phyloP scores from a whole-genome alignment of 2,113 vertebrate species.

The Hippocampus abdominalis region DNA sequence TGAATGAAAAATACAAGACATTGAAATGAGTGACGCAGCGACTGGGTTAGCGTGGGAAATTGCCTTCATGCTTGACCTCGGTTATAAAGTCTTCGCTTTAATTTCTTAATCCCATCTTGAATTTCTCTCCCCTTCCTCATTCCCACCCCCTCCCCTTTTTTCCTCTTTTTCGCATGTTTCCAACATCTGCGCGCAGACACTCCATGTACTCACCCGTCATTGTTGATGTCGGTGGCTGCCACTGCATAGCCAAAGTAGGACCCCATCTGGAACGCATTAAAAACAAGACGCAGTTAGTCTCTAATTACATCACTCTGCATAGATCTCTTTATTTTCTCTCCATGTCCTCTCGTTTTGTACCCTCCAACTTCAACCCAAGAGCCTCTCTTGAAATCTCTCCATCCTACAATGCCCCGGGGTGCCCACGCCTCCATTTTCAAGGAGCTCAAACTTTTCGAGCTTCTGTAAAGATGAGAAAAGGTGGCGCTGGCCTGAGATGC shows the following conservation, averaged over 20 bases:
- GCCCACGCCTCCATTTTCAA: constrained; percentile 35
- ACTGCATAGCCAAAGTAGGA: constrained; percentile 88
- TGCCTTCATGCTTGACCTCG: neutral
- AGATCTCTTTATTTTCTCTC: constrained; percentile 41
- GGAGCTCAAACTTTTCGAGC: constrained; percentile 30
- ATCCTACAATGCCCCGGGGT: constrained; percentile 40
- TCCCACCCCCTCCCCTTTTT: neutral
- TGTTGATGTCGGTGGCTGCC: constrained; percentile 82
- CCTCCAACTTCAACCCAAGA: constrained; percentile 17
- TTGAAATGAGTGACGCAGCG: neutral
- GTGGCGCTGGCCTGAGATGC: constrained; percentile 7
- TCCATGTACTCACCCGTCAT: constrained; percentile 79
- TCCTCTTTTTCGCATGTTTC: neutral
- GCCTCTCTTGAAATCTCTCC: constrained; percentile 42
- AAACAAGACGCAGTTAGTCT: constrained; percentile 48
- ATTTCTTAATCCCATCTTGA: neutral
- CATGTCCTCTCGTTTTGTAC: constrained; percentile 16
- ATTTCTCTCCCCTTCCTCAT: neutral
- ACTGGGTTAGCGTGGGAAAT: neutral
- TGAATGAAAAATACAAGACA: neutral
- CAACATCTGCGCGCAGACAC: constrained; percentile 15
- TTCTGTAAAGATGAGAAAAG: constrained; percentile 27
- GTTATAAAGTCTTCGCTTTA: constrained; percentile 4
- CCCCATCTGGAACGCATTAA: constrained; percentile 81
- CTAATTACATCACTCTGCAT: constrained; percentile 41